Conservation (phyloP, 30 jellyfish, hydroid and myxozoan genomes). For the Aurelia sp. region DNA sequence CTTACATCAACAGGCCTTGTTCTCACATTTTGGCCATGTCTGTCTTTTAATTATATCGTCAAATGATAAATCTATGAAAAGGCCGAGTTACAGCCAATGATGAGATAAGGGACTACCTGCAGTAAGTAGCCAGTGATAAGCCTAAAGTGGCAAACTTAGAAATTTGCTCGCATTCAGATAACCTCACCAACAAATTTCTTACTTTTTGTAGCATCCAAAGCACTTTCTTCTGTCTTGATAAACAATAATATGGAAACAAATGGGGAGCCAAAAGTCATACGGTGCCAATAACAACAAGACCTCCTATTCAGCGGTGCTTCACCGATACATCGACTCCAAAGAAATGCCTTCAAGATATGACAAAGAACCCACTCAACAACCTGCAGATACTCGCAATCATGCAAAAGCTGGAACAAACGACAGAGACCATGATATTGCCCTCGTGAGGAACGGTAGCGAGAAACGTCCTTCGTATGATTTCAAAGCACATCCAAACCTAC, state of each 20-base stretch:
- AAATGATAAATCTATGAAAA: too few relatives aligned
- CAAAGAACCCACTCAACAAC: slow-evolving; percentile 17
- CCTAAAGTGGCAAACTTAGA: too few relatives aligned
- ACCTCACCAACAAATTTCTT: too few relatives aligned
- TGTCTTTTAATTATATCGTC: too few relatives aligned
- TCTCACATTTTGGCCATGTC: too few relatives aligned
- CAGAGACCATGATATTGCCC: background rate
- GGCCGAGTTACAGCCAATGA: too few relatives aligned
- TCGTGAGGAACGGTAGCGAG: background rate
- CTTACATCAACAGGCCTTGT: too few relatives aligned
- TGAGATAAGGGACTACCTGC: too few relatives aligned
- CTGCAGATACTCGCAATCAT: slow-evolving; percentile 15
- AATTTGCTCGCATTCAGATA: too few relatives aligned
- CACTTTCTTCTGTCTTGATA: background rate
- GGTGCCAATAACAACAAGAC: slow-evolving; percentile 22
- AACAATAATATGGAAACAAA: slow-evolving; percentile 25
- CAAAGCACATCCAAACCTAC: slow-evolving; percentile 42
- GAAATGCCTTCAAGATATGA: slow-evolving; percentile 62
- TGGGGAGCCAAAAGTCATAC: slow-evolving; percentile 39
- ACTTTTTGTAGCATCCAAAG: too few relatives aligned
- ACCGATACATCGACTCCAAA: slow-evolving; percentile 35
- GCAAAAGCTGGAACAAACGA: background rate
- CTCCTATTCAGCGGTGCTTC: slow-evolving; percentile 37
- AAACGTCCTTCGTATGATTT: slow-evolving; percentile 1
- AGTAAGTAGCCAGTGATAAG: too few relatives aligned